Evolutionary conservation across 2,888 invertebrate genomes (phyloP), one percentile per base, ranked within the genome.

Genomic region (Epinotia demarniana): DNA sequence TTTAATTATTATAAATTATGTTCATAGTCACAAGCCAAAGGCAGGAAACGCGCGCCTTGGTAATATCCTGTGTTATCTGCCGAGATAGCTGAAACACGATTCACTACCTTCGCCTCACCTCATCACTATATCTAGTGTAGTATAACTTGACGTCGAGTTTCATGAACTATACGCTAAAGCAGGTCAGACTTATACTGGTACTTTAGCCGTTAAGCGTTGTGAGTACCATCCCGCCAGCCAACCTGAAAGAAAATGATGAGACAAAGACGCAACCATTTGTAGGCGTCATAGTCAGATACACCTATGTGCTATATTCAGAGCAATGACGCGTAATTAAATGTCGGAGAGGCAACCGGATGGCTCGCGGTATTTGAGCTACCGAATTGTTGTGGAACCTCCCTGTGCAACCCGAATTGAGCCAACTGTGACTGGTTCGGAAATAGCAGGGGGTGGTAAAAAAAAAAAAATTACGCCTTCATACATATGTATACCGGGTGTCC

Each of bases 1-100:
- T n/a, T n/a, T n/a, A n/a, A n/a, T n/a, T n/a, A n/a, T n/a, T n/a
- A n/a, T n/a, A n/a, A n/a, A n/a, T n/a, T n/a, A n/a, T n/a, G n/a
- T n/a, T n/a, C n/a, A n/a, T 58, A 58, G 63, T 55, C 3, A 12
- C 43, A 61, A 46, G 46, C 19, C 63, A 53, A 68, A 68, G 58
- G 33, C 68, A 64, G 74, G 70, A 75, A 70, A 70, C 58, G 33
- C 53, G 39, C 49, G 49, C 61, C 49, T 62, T 63, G 33, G 69
- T 63, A 74, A 74, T 74, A 69, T 74, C 74, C 74, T 63, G 74
- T 49, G 49, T 1, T 74, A 63, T 74, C 57, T 13, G 39, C 53
- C 27, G 68, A 23, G 55, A 63, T 43, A 23, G 49, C 12, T 62
- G 46, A 1, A 46, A 46, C 12, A 12, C 13, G 46, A 46, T 46